Conservation (phyloP, 2,113 vertebrate genomes). For the Spermophilus dauricus region DNA sequence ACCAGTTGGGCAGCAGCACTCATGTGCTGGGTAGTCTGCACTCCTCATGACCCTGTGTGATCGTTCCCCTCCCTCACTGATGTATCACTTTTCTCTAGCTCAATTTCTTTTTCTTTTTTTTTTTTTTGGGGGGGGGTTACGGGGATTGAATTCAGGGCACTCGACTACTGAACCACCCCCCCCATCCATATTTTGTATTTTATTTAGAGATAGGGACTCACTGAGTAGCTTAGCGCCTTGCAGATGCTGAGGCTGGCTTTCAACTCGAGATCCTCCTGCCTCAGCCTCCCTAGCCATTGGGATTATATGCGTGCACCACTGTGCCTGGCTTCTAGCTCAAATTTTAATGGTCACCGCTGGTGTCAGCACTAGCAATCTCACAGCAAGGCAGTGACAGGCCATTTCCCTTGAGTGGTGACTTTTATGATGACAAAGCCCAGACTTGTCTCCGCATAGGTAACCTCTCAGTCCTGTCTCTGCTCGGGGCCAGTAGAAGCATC, state of each 20-base stretch:
- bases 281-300: too few species aligned
- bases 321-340: too few species aligned
- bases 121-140: too few species aligned
- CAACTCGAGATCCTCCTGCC: too few species aligned
- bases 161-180: too few species aligned
- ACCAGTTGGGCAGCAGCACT: neutral
- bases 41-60: rapidly evolving
- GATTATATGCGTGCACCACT: too few species aligned
- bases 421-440: neutral
- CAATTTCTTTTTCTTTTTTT: too few species aligned
- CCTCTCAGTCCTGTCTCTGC: neutral
- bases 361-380: neutral
- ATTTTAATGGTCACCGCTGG: neutral
- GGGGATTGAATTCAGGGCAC: too few species aligned
- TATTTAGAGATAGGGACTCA: too few species aligned
- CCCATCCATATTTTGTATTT: too few species aligned
- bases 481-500: neutral
- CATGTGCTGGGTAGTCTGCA: neutral
- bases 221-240: too few species aligned
- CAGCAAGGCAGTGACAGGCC: rapidly evolving
- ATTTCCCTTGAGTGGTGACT: neutral
- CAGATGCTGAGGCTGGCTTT: too few species aligned
- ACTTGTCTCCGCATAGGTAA: neutral
- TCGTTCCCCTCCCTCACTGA: neutral
- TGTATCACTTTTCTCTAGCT: neutral